phyloP scores from a whole-genome alignment of 2,797 vertebrate species.

The Iguana delicatissima region DNA sequence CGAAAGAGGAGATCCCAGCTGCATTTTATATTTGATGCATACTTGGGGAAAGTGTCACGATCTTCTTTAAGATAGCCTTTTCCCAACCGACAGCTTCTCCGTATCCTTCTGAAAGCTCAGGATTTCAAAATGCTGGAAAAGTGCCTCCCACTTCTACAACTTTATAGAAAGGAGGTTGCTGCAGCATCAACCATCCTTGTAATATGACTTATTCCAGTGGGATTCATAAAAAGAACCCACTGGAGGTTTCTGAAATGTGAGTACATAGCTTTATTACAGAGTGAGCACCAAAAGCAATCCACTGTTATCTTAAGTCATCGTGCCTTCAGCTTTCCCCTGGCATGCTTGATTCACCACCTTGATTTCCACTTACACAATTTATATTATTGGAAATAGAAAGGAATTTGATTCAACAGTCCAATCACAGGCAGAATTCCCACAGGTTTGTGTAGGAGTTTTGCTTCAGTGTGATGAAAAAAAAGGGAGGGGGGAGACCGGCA shows the following conservation, averaged over 20 bases:
- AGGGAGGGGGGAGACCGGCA: background rate
- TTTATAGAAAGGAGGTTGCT: conserved; percentile 50
- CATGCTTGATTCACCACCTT: background rate
- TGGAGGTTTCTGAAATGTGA: background rate
- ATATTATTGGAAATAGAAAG: background rate
- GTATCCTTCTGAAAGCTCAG: conserved; percentile 39
- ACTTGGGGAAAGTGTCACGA: conserved; percentile 50
- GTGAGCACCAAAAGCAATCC: background rate
- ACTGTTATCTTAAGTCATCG: background rate
- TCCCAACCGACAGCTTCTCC: conserved; percentile 24
- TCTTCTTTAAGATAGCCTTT: conserved; percentile 27
- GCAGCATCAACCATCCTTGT: conserved; percentile 49
- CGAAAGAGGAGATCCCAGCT: conserved; percentile 52
- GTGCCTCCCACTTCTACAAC: conserved; percentile 46
- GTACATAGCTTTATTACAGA: background rate
- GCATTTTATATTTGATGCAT: conserved; percentile 40
- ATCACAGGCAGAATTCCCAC: conserved; percentile 22
- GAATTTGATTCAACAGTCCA: background rate
- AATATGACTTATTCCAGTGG: conserved; percentile 16
- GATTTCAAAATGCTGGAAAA: conserved; percentile 51
- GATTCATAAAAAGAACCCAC: conserved; percentile 11
- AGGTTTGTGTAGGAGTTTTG: conserved; percentile 13
- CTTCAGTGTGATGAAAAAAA: background rate
- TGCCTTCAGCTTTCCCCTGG: background rate
- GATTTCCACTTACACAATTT: background rate